Conservation (phyloP, 2,888 invertebrate genomes). For the Drosophila emarginata region DNA sequence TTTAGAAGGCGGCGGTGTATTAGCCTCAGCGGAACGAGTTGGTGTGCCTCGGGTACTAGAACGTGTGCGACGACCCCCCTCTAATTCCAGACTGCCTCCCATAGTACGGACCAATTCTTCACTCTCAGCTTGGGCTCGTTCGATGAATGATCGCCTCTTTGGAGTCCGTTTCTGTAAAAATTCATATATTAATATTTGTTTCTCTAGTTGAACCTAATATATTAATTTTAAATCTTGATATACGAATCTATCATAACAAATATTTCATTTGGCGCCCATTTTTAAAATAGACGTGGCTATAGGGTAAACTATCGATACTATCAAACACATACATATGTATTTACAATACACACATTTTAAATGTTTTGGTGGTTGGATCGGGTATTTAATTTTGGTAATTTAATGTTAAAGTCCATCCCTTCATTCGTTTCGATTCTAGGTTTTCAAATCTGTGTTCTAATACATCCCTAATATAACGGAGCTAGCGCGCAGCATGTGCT, state of each 20-base stretch:
- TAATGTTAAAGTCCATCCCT: not conserved
- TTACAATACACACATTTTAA: too few relatives aligned
- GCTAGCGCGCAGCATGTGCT: constrained; percentile 28
- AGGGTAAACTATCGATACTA: too few relatives aligned
- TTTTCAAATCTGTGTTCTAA: not conserved
- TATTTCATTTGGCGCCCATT: not conserved
- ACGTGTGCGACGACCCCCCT: constrained; percentile 81
- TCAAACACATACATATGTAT: too few relatives aligned
- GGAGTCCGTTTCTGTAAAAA: constrained; percentile 80
- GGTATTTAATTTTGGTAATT: not conserved
- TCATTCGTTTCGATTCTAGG: not conserved
- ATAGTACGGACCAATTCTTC: constrained; percentile 81
- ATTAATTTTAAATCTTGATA: not conserved
- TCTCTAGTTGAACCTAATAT: not conserved
- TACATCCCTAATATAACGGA: not conserved
- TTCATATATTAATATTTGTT: not conserved
- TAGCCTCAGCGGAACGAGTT: constrained; percentile 66
- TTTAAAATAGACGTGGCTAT: not conserved
- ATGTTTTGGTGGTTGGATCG: too few relatives aligned
- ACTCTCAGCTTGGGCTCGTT: constrained; percentile 82
- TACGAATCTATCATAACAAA: too few relatives aligned
- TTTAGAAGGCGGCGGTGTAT: constrained; percentile 80
- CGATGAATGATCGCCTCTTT: constrained; percentile 80
- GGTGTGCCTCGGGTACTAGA: constrained; percentile 81
- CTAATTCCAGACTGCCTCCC: constrained; percentile 81